Evolutionary conservation across 2,888 invertebrate genomes (phyloP).

Genomic region (Catocala sponsa): DNA sequence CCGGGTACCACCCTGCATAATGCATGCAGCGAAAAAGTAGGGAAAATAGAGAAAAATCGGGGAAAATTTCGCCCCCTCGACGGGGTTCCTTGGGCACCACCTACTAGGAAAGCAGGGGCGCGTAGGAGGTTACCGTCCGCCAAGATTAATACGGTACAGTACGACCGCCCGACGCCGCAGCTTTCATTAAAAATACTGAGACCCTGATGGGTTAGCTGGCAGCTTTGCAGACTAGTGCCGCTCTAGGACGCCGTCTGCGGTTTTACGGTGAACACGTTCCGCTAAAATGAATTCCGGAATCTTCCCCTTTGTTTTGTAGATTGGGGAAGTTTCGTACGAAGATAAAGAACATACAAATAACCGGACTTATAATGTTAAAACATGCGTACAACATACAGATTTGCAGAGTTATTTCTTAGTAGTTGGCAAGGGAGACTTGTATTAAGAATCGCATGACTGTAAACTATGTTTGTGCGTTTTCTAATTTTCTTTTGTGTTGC

Average conservation of each 20-base stretch:
- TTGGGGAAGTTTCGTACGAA: slow-evolving; percentile 7
- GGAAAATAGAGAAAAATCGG: slow-evolving; percentile 77
- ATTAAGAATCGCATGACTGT: slow-evolving; percentile 34
- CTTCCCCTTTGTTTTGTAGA: slow-evolving; percentile 21
- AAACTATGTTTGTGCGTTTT: slow-evolving; percentile 39
- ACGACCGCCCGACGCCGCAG: slow-evolving; percentile 81
- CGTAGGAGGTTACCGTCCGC: slow-evolving; percentile 73
- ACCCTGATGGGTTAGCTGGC: slow-evolving; percentile 67
- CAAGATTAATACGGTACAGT: slow-evolving; percentile 85
- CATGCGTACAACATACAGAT: slow-evolving; percentile 5
- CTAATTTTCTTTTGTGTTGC: slow-evolving; percentile 42
- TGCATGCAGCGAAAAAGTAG: slow-evolving; percentile 77
- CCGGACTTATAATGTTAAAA: slow-evolving; percentile 5
- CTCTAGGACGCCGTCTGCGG: slow-evolving; percentile 55
- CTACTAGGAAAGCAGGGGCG: slow-evolving; percentile 80
- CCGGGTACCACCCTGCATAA: slow-evolving; percentile 77
- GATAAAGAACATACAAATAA: not conserved
- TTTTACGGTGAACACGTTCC: slow-evolving; percentile 47
- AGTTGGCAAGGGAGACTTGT: slow-evolving; percentile 27
- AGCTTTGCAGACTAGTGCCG: slow-evolving; percentile 49
- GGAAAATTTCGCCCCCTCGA: slow-evolving; percentile 72
- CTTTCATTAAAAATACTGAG: slow-evolving; percentile 84
- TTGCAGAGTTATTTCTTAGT: slow-evolving; percentile 11
- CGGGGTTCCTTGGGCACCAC: slow-evolving; percentile 77
- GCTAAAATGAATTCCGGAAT: slow-evolving; percentile 46